phyloP scores from a whole-genome alignment of 2,113 vertebrate genomes.

The Anas platyrhynchos region DNA sequence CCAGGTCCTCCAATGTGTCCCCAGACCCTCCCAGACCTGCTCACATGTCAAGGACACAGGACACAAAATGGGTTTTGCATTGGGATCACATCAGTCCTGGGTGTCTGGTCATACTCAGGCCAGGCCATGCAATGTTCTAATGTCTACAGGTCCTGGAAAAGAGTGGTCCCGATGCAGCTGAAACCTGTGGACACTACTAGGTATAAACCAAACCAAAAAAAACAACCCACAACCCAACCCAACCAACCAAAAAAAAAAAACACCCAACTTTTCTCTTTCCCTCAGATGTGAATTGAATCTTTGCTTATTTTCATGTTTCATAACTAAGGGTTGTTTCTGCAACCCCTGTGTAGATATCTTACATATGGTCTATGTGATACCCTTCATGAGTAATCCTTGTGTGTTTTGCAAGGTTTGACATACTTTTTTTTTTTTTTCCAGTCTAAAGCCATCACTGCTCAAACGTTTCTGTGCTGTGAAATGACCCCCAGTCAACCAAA shows the following conservation, averaged over 20 bases:
- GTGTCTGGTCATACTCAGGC: background rate
- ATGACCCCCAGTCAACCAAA: background rate
- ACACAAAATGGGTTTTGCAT: background rate
- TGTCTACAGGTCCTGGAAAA: background rate
- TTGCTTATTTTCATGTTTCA: background rate
- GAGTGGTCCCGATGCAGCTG: background rate
- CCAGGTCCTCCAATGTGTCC: background rate
- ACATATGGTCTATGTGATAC: background rate
- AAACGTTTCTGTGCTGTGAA: background rate
- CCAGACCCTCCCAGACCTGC: background rate
- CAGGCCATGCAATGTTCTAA: background rate
- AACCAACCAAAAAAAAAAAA: too few species aligned
- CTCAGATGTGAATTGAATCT: background rate
- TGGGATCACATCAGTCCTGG: background rate
- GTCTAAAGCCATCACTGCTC: background rate
- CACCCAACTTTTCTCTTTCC: background rate
- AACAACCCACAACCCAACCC: too few species aligned
- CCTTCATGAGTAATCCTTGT: background rate
- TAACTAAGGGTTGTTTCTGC: background rate
- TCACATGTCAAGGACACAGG: background rate
- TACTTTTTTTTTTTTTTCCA: background rate
- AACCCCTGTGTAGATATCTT: background rate
- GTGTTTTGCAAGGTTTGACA: slow-evolving; percentile 4
- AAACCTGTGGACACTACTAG: background rate
- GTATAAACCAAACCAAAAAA: background rate